Percentiles rank a stretch among this genome's conserved stretches.
These are phyloP conservation scores for Thera britannica DNA, from an alignment of 2,888 invertebrate genomes.

Conservation along the genomic window DNA sequence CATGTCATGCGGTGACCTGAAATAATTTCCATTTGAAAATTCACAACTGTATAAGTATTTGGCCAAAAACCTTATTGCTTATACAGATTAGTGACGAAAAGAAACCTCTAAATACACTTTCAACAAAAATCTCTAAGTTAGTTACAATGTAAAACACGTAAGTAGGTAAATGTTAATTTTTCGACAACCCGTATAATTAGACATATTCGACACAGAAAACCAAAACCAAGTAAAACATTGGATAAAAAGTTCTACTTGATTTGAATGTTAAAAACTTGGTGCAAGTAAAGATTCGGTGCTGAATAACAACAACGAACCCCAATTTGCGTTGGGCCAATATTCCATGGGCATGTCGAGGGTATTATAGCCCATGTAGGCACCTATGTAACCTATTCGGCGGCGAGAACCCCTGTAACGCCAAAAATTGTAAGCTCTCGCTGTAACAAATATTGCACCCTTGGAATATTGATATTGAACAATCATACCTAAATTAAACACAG, in stretches of 20 bases:
- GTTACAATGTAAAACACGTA: slow-evolving; percentile 42
- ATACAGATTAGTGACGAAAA: slow-evolving; percentile 38
- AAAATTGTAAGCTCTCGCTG: slow-evolving; percentile 85
- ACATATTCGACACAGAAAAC: slow-evolving; percentile 35
- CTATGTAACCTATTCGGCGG: slow-evolving; percentile 72
- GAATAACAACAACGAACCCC: slow-evolving; percentile 84
- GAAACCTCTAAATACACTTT: slow-evolving; percentile 18
- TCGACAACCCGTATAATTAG: slow-evolving; percentile 38
- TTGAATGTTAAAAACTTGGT: slow-evolving; percentile 53
- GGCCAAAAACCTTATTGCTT: slow-evolving; percentile 1
- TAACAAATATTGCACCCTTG: slow-evolving; percentile 76
- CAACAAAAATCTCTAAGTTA: slow-evolving; percentile 39
- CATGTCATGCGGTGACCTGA: slow-evolving; percentile 88
- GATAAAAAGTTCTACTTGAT: slow-evolving; percentile 12
- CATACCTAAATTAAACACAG: neutral
- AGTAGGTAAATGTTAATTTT: slow-evolving; percentile 35
- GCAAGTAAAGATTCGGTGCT: slow-evolving; percentile 61
- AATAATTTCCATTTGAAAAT: slow-evolving; percentile 27
- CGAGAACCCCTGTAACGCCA: slow-evolving; percentile 83
- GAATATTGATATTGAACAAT: slow-evolving; percentile 56
- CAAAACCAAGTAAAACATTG: slow-evolving; percentile 33
- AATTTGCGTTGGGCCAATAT: slow-evolving; percentile 85
- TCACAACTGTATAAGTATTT: slow-evolving; percentile 18
- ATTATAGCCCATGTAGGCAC: slow-evolving; percentile 82
- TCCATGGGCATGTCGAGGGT: slow-evolving; percentile 84